Evolutionary conservation across 2,888 invertebrate genomes (phyloP).

Genomic region (Tetragnatha montana): DNA sequence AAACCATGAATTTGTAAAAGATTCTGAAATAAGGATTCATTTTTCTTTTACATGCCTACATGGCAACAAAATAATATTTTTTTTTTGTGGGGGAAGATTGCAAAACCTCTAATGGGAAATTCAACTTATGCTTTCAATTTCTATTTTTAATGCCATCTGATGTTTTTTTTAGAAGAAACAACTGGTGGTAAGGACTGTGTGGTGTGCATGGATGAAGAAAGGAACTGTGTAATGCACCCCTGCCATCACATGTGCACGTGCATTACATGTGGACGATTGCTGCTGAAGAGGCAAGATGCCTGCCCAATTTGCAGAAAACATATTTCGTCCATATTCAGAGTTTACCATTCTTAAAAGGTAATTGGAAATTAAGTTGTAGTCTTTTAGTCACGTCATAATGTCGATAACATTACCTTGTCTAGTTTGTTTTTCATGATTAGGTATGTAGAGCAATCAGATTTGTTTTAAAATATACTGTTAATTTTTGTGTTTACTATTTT

Average conservation of each 20-base stretch:
- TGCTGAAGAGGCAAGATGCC: constrained; percentile 76
- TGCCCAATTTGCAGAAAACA: constrained; percentile 78
- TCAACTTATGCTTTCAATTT: background rate
- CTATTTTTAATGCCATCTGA: background rate
- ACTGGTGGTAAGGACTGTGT: constrained; percentile 76
- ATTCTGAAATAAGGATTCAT: too few species aligned
- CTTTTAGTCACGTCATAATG: too few species aligned
- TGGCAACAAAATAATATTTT: constrained; percentile 42
- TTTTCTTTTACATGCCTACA: background rate
- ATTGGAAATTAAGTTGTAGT: background rate
- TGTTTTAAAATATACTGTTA: too few species aligned
- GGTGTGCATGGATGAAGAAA: constrained; percentile 77
- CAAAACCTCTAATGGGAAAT: too few species aligned
- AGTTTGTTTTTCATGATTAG: too few species aligned
- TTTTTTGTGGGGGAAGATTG: too few species aligned
- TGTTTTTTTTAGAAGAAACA: constrained; percentile 36
- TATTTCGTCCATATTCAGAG: constrained; percentile 76
- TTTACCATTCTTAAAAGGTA: constrained; percentile 75
- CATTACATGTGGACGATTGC: constrained; percentile 76
- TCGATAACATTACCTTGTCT: too few species aligned
- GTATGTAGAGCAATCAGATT: too few species aligned
- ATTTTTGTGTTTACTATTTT: too few species aligned
- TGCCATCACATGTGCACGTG: constrained; percentile 78
- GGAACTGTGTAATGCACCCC: constrained; percentile 77
- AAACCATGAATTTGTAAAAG: too few species aligned